Evolutionary conservation across 2,888 invertebrate species (phyloP), one percentile per base, ranked within the genome.

Genomic region (Chydorus sphaericus): DNA sequence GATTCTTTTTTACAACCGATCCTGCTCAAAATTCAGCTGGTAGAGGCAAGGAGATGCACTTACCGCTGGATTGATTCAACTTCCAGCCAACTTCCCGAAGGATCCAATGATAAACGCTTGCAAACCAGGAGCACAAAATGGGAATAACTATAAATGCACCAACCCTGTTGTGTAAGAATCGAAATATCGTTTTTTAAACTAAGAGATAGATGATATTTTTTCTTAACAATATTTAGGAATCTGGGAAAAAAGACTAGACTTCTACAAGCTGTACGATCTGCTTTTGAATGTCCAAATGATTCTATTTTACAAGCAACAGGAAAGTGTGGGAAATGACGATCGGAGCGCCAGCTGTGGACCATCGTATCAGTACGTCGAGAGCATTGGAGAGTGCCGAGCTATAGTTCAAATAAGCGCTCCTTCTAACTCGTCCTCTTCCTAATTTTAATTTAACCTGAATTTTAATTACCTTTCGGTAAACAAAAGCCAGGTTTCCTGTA

Each of bases 101-200:
- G n/a, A 28, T 31, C 36, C 53, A 14, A 18, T 53, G 11, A 23
- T 53, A 7, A 36, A 33, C 23, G 37, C 53, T 18, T 53, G 53
- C 26, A 36, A 38, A 14, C 20, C 14, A 11, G 53, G 53, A 36
- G 26, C 7, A 37, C 37, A 38, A 10, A 53, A 38, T 16, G 53
- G 53, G 18, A 53, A 53, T 23, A 53, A 53, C 26, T 53, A 37
- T 38, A 53, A 53, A 38, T 53, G 53, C 37, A 26, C 53, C 6
- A 53, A 53, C 23, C 53, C 53, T 23, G 14, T 53, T 16, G 36
- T 53, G 53, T 53, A 53, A 53, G 4, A 3, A 2, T 14, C 33
- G 44, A n/a, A n/a, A 2, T 23, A 14, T n/a, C n/a, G n/a, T 7
- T 4, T 4, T 23, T 14, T 26, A 26, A 26, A 26, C 26, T 26